Evolutionary conservation across 1,140 invertebrate genomes (phyloP).

Genomic region (Brachionus asplanchnoidis): DNA sequence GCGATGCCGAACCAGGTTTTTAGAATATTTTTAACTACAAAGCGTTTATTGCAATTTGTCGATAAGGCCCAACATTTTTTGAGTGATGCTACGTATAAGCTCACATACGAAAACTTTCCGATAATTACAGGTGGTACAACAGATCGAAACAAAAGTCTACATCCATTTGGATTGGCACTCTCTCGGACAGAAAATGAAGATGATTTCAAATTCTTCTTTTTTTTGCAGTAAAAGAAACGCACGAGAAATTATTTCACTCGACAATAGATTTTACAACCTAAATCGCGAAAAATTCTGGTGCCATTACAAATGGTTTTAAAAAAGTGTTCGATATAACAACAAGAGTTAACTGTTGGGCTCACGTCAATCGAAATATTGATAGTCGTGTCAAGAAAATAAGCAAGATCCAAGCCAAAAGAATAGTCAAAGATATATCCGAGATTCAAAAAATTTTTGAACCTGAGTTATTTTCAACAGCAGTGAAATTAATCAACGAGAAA

Average conservation of each 20-base stretch:
- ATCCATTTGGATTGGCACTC: not conserved
- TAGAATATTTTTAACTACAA: not conserved
- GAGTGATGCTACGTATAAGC: not conserved
- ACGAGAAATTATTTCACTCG: not conserved
- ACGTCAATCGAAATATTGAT: slow-evolving; percentile 10
- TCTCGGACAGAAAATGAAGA: not conserved
- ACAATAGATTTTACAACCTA: not conserved
- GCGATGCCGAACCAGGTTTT: not conserved
- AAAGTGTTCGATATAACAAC: not conserved
- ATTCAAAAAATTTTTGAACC: slow-evolving; percentile 10
- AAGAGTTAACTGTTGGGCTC: slow-evolving; percentile 3
- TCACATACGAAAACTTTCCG: not conserved
- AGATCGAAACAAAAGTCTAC: not conserved
- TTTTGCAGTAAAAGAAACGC: not conserved
- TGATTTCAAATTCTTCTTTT: not conserved
- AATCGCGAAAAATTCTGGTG: not conserved
- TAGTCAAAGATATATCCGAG: not conserved
- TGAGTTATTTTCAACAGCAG: not conserved
- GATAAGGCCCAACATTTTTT: not conserved
- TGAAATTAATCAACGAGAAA: not conserved
- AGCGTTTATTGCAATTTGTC: not conserved
- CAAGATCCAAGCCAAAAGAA: not conserved
- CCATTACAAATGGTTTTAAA: not conserved
- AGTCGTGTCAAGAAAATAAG: not conserved
- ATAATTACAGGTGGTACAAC: slow-evolving; percentile 7